Evolutionary conservation across 2,888 invertebrate species (phyloP), one percentile per base, ranked within the genome.

Genomic region (Melinaea menophilus): DNA sequence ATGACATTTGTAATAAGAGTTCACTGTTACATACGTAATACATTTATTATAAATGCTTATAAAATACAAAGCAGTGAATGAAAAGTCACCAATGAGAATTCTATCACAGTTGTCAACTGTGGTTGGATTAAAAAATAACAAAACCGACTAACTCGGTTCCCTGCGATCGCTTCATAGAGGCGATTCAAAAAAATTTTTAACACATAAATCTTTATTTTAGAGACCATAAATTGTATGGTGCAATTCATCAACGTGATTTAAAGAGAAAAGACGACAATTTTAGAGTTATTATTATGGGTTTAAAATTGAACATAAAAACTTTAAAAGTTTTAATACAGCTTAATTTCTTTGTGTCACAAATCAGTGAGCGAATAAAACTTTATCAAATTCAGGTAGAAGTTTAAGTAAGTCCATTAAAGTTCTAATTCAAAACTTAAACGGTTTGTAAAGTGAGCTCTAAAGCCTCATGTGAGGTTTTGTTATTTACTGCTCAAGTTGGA

Each of bases 51-150:
- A 22, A 22, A 22, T 9, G 9, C 37, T 37, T 5, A 37, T 37
- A 9, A 2, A 51, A 51, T 22, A 22, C 9, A 31, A 31, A 31
- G 31, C 9, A 51, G 31, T 9, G 31, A 51, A 51, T 51, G 5
- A 9, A 7, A 51, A 5, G 22, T 31, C 31, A 51, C 31, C 11
- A 22, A 51, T 31, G 31, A 51, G 31, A 51, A 31, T 51, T 51
- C 51, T 31, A 31, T 51, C 31, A 9, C 51, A 48, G 51, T 61
- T 61, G 56, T 68, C 64, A 66, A 57, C 56, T 64, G 62, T 37
- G 58, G 58, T 62, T 59, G 47, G 58, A 35, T 63, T 65, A 63
- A 62, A 68, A 67, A 66, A 65, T 62, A 64, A 54, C 66, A 56
- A 45, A 64, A 67, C 11, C 41, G 9, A 41, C 41, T 41, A 9